Evolutionary conservation across 2,113 vertebrate genomes (phyloP), one percentile per base, ranked within the genome.

Genomic region (Stigmatopora nigra): DNA sequence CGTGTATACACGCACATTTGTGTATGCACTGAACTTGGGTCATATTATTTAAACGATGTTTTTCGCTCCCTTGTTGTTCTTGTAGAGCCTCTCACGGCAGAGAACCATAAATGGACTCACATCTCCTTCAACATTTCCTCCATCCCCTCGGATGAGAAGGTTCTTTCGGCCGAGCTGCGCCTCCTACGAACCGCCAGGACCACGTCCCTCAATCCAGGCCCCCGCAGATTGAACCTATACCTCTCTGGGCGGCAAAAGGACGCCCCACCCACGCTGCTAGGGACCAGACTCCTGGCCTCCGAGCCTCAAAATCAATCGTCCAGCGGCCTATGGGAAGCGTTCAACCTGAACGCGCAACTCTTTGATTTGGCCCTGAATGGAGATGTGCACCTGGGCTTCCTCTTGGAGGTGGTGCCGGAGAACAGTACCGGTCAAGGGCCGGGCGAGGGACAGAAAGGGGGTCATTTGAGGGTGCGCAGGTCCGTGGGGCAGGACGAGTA

Each of bases 71-170:
- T 47, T 22, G 45, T 61, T 44, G 63, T 57, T 67, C 53, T 60
- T 22, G 25, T 35, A 69, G 80, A 76, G 36, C 55, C 68, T 52
- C 61, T 71, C 51, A 71, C 45, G 25, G 45, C 74, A 58, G 73
- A 72, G 14, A 77, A 80, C 65, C 65, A 4, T 3, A 83, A 75
- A 35, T 75, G 68, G 38, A 72, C 87, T 46, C 87, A 83, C 73
- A 88, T 92, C 68, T 78, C 79, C 62, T 93, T 93, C 75, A 91
- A 93, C 58, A 81, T 93, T 36, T 91, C 91, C n/a, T 89, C 88
- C 64, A 87, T 93, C 67, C 92, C 92, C 45, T 61, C 77, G 35
- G 90, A 91, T 65, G 92, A 93, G 82, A 84, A 64, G 20, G 76
- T 93, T 73, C 79, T 89, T 15, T 92, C 91, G 0, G 90, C 89